Evolutionary conservation across 2,797 vertebrate species (phyloP), one percentile per base, ranked within the genome.

Genomic region (Novumbra hubbsi): DNA sequence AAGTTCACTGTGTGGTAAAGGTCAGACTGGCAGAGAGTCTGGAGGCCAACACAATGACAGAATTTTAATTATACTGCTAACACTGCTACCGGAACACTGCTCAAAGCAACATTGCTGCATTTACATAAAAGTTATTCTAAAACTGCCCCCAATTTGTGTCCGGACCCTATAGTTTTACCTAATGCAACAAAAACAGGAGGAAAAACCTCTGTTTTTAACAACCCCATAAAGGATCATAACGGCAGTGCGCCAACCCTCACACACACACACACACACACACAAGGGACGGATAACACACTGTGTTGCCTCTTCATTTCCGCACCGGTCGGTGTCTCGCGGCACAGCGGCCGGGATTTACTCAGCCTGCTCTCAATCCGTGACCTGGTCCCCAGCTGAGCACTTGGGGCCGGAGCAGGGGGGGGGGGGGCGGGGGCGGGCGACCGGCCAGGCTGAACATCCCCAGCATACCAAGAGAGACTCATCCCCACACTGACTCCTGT

Each of bases 1-100:
- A 90, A 87, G 84, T 88, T 88, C 81, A 89, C 82, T 82, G 74
- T 72, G 63, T 80, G 76, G 80, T 82, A 89, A 92, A 92, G 91
- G 92, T 92, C 88, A 91, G 30, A 78, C 34, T 5, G 57, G 81
- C 73, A 79, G 72, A 41, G 16, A 78, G 78, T 79, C 86, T 85
- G 73, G 65, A 81, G 78, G 80, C 80, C 81, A 86, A 78, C 70
- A 21, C 62, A 78, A 84, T 84, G 80, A 89, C 81, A 76, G 74
- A 71, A 83, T 86, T 82, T 74, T 87, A 88, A 92, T 89, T 78
- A 78, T 75, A 73, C 66, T 69, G 48, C 66, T 68, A 72, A 72
- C 79, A 72, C 80, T 65, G 34, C 78, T 78, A 57, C 78, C 32
- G 28, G 30, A 74, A 71, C 73, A 68, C 34, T 67, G 34, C 34